A percentile compares a stretch with the other conserved stretches of the same genome.
phyloP scores from a whole-genome alignment of 2,888 invertebrate species.

The Eurytoma adleriae region DNA sequence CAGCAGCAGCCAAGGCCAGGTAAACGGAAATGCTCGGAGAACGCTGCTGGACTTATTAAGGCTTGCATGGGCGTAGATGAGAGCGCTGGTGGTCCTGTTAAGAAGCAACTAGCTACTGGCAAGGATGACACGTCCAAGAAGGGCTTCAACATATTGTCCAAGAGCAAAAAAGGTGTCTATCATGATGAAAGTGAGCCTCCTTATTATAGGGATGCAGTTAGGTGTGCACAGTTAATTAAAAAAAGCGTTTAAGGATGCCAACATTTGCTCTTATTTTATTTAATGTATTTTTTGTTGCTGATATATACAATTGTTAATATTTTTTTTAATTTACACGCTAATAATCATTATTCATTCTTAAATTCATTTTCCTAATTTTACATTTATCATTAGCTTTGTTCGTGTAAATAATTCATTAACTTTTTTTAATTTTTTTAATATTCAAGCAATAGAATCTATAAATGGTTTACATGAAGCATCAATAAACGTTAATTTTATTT shows the following conservation, averaged over 20 bases:
- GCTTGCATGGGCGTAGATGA: constrained; percentile 78
- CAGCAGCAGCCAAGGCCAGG: constrained; percentile 77
- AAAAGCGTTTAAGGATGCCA: neutral
- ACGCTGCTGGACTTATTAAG: constrained; percentile 80
- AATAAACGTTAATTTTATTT: constrained; percentile 23
- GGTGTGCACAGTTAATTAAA: constrained; percentile 16
- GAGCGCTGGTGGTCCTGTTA: constrained; percentile 68
- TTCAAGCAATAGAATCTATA: constrained; percentile 13
- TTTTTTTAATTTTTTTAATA: constrained; percentile 9
- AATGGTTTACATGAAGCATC: neutral
- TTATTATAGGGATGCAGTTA: constrained; percentile 15
- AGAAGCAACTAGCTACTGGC: constrained; percentile 75
- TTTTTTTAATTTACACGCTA: neutral
- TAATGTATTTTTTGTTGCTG: neutral
- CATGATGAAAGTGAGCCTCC: constrained; percentile 18
- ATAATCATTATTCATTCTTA: neutral
- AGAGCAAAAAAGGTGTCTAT: constrained; percentile 73
- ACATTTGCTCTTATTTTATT: neutral
- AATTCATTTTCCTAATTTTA: neutral
- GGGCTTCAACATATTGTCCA: constrained; percentile 73
- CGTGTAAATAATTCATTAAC: neutral
- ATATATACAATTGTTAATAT: neutral
- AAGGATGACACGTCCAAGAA: constrained; percentile 72
- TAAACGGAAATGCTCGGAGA: constrained; percentile 81
- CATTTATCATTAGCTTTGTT: neutral